Evolutionary conservation across 2,113 vertebrate genomes (phyloP).

Genomic region (Puma concolor): DNA sequence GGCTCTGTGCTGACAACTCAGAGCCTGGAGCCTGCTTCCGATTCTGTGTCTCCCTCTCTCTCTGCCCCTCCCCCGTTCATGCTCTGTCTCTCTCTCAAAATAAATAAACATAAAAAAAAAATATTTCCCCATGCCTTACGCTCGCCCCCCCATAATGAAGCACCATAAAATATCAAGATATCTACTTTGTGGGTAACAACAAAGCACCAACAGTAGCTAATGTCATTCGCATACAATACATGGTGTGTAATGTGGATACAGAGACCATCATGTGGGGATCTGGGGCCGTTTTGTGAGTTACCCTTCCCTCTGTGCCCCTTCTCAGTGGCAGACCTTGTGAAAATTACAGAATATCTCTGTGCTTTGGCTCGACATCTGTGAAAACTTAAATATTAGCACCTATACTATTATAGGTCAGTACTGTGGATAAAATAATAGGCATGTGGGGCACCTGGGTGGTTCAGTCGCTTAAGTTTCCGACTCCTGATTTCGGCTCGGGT

Average conservation of each 20-base stretch:
- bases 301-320: not conserved
- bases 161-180: not conserved
- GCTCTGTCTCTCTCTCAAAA: too few relatives aligned
- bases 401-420: not conserved
- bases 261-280: rapidly evolving
- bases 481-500: too few relatives aligned
- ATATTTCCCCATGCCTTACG: not conserved
- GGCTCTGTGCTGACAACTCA: too few relatives aligned
- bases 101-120: not conserved
- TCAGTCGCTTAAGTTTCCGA: too few relatives aligned
- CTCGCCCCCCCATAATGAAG: not conserved
- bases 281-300: not conserved
- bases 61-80: too few relatives aligned
- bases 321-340: not conserved
- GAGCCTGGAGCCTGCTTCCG: too few relatives aligned
- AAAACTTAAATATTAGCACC: not conserved
- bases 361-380: not conserved
- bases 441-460: too few relatives aligned
- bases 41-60: too few relatives aligned
- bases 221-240: too few relatives aligned
- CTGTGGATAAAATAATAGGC: not conserved
- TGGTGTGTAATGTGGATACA: rapidly evolving
- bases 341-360: not conserved
- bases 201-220: not conserved
- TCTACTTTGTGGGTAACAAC: not conserved